Evolutionary conservation across 1,140 invertebrate genomes (phyloP), one percentile per base, ranked within the genome.

Genomic region (Euura saliciscinereae): DNA sequence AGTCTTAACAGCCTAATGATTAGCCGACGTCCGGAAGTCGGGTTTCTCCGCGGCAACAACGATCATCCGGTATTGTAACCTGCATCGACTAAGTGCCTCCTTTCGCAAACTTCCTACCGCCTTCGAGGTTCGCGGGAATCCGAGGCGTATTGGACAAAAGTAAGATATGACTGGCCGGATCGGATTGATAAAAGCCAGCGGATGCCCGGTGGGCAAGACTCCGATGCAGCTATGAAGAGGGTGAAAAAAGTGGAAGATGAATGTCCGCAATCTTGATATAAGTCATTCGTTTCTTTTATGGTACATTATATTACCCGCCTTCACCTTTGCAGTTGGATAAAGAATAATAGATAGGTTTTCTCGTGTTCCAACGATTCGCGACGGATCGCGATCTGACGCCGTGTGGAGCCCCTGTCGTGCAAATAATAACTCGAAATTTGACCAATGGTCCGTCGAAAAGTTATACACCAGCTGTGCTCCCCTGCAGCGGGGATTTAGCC

Each of bases 391-490:
- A 59, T 59, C 10, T 59, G 13, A n/a, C 10, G 10, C 51, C 8
- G 51, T 8, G 8, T 8, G 8, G 51, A 59, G 51, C 51, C 51
- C 13, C 51, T n/a, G 8, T 59, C 5, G 51, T n/a, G 6, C 10
- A 3, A 59, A 6, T n/a, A 3, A 8, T 59, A 69, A 71, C 69
- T 79, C 67, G 70, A 81, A 78, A 79, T 76, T 74, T 76, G 73
- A 70, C 66, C 43, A 67, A 28, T 28, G 43, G 66, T 11, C 43
- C 68, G 68, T 69, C 44, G 10, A 46, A 44, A 43, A 10, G 68
- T 10, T 44, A 28, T 28, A 28, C 28, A 28, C 28, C 28, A 28
- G 28, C 28, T 28, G 28, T 1, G 28, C 28, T 28, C 28, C 28
- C 28, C 28, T 28, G 28, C 28, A 28, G 28, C 28, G 28, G 28